Evolutionary conservation across 2,888 invertebrate genomes (phyloP).

Genomic region (Mamestra brassicae): DNA sequence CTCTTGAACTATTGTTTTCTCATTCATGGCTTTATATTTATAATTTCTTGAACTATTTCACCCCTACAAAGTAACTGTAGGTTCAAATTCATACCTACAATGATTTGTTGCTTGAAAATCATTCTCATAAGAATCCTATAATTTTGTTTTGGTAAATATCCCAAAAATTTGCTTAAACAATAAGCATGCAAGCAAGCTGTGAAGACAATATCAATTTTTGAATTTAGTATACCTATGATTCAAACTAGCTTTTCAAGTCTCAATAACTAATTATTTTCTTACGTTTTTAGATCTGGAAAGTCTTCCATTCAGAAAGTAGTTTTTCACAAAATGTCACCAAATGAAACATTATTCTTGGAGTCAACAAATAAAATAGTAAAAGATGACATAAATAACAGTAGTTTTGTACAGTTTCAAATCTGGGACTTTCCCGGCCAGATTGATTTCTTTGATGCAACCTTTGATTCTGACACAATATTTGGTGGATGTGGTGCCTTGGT

Average conservation of each 20-base stretch:
- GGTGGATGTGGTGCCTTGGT: constrained; percentile 99
- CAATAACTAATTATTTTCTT: neutral
- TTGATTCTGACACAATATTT: constrained; percentile 99
- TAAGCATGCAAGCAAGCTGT: neutral
- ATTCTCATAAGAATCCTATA: constrained; percentile 1
- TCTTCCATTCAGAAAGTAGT: constrained; percentile 99
- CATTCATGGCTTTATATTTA: neutral
- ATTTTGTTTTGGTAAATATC: neutral
- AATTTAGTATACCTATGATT: neutral
- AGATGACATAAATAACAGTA: constrained; percentile 98
- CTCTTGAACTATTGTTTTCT: neutral
- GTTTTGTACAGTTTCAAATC: constrained; percentile 99
- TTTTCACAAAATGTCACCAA: constrained; percentile 99
- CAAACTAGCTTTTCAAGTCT: neutral
- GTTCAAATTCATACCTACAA: neutral
- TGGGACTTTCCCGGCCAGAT: constrained; percentile 99
- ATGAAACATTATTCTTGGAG: constrained; percentile 99
- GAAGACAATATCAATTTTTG: neutral
- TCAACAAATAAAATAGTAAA: constrained; percentile 99
- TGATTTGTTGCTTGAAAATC: neutral
- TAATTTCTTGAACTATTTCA: neutral
- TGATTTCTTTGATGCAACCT: constrained; percentile 98
- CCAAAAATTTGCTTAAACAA: neutral
- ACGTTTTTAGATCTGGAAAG: constrained; percentile 96
- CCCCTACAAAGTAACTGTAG: neutral